Evolutionary conservation across 2,888 invertebrate species (phyloP).

Genomic region (Cryptocephalus primarius): DNA sequence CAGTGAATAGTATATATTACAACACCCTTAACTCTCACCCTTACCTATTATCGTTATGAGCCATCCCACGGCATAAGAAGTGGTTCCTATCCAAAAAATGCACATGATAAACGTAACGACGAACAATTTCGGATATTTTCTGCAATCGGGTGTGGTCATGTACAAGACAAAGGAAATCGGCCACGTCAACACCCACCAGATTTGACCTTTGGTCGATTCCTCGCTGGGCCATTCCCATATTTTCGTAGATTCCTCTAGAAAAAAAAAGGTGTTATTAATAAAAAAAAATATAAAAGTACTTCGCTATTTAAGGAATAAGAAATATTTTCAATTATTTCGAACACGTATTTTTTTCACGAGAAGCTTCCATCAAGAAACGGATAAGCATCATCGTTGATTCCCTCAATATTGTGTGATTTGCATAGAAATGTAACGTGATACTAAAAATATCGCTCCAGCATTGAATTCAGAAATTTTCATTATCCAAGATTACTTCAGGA

Average conservation of each 20-base stretch:
- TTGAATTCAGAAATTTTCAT: no score
- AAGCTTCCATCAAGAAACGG: no score
- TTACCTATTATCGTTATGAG: slow-evolving; percentile 71
- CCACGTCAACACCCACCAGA: slow-evolving; percentile 56
- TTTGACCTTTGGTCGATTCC: slow-evolving; percentile 34
- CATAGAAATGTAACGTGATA: no score
- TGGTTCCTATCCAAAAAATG: slow-evolving; percentile 67
- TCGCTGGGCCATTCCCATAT: slow-evolving; percentile 50
- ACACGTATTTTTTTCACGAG: no score
- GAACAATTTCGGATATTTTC: slow-evolving; percentile 48
- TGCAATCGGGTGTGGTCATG: slow-evolving; percentile 68
- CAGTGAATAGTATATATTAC: no score
- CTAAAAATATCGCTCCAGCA: no score
- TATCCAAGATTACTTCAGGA: no score
- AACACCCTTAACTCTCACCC: no score
- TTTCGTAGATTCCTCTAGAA: slow-evolving; percentile 33
- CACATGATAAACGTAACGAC: slow-evolving; percentile 68
- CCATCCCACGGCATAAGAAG: slow-evolving; percentile 81
- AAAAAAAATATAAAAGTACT: not conserved
- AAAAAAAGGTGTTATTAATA: slow-evolving; percentile 1
- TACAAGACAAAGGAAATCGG: slow-evolving; percentile 62
- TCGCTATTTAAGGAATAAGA: not conserved
- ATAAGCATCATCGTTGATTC: no score
- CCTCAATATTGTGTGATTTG: no score
- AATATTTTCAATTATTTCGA: no score